Percentiles rank a stretch among this genome's conserved stretches.
phyloP scores from a whole-genome alignment of 2,113 vertebrate species.

The Plestiodon gilberti region DNA sequence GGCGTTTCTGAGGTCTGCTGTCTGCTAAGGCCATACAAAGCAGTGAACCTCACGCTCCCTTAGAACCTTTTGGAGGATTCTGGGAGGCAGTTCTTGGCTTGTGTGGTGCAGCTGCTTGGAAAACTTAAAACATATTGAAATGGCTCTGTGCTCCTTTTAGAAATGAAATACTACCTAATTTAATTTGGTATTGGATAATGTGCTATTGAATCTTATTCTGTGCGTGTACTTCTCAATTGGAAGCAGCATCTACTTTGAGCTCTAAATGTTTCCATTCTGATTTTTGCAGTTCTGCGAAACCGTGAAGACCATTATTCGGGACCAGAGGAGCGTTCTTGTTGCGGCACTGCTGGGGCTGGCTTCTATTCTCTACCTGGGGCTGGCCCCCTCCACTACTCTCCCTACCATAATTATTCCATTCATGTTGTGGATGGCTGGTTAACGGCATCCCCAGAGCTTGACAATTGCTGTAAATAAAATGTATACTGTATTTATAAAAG shows the following conservation, averaged over 20 bases:
- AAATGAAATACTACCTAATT: neutral
- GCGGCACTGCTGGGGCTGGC: slow-evolving; percentile 82
- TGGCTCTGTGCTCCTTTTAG: neutral
- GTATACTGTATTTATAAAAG: slow-evolving; percentile 74
- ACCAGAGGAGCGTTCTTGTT: slow-evolving; percentile 88
- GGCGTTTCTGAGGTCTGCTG: too few species aligned
- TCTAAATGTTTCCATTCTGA: neutral
- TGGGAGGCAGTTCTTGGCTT: neutral
- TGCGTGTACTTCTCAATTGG: neutral
- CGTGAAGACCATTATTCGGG: slow-evolving; percentile 90
- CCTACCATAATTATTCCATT: slow-evolving; percentile 89
- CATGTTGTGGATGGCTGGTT: slow-evolving; percentile 93
- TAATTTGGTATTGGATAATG: neutral
- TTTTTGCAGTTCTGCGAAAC: slow-evolving; percentile 86
- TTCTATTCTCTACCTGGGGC: slow-evolving; percentile 82
- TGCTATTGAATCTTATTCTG: neutral
- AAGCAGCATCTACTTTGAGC: neutral
- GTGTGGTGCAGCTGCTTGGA: neutral
- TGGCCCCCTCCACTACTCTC: slow-evolving; percentile 84
- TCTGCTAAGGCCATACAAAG: neutral
- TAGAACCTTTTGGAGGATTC: neutral
- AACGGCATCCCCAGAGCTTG: slow-evolving; percentile 5
- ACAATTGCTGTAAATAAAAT: slow-evolving; percentile 52
- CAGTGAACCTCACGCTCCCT: neutral
- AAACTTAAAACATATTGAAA: neutral